phyloP scores from a whole-genome alignment of 2,888 invertebrate genomes.

The Gasteruption jaculator region DNA sequence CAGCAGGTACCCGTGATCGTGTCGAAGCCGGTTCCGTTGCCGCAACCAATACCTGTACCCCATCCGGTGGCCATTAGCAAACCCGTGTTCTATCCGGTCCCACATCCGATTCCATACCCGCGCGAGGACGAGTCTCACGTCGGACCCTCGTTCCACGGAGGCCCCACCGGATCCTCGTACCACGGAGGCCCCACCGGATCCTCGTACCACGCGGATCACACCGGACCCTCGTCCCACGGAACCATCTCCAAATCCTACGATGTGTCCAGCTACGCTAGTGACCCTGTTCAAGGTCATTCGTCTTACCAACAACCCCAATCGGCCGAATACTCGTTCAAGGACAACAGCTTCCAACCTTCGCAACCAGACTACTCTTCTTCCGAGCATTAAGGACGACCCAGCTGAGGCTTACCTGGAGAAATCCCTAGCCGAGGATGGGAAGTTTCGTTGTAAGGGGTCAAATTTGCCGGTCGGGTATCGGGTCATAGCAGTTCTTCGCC shows the following conservation, averaged over 20 bases:
- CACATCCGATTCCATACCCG: constrained; percentile 37
- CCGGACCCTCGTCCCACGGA: constrained; percentile 16
- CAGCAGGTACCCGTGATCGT: constrained; percentile 41
- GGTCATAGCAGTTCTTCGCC: background rate
- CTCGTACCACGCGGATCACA: constrained; percentile 18
- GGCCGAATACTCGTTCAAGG: background rate
- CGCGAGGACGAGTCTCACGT: constrained; percentile 14
- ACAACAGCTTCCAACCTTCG: constrained; percentile 30
- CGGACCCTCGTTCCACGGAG: no score
- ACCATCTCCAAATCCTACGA: no score
- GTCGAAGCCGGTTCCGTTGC: constrained; percentile 37
- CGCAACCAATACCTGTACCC: constrained; percentile 42
- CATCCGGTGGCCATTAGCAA: constrained; percentile 36
- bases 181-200: constrained; percentile 14
- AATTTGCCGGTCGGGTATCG: background rate
- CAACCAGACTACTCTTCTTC: constrained; percentile 38
- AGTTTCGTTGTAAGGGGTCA: background rate
- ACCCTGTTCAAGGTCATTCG: no score
- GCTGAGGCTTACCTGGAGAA: no score
- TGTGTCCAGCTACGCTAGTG: no score
- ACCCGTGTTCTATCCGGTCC: constrained; percentile 40
- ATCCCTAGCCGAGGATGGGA: no score
- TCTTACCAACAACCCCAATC: constrained; percentile 3
- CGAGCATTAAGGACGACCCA: no score
- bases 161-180: no score